phyloP scores from a whole-genome alignment of 2,888 invertebrate species.

The Isoperla grammatica region DNA sequence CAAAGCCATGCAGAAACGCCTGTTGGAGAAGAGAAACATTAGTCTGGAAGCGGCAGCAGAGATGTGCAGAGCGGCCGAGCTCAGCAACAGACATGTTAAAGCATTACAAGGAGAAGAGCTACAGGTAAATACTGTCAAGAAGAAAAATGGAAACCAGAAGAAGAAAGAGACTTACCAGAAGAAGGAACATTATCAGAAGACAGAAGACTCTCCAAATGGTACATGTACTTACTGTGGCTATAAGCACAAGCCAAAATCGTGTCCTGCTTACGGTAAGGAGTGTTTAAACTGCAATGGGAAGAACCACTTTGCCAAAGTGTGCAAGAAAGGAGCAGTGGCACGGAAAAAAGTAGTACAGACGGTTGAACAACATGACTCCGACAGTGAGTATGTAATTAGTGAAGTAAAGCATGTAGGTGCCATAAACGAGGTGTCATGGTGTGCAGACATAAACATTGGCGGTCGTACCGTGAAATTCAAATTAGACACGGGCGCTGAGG shows the following conservation, averaged over 20 bases:
- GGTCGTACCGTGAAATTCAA: background rate
- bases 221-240: background rate
- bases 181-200: no score
- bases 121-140: no score
- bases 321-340: background rate
- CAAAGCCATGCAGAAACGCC: background rate
- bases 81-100: background rate
- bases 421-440: background rate
- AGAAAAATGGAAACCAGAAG: no score
- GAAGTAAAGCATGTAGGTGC: background rate
- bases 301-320: background rate
- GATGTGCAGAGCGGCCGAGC: background rate
- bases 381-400: background rate
- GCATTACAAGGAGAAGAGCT: no score
- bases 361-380: background rate
- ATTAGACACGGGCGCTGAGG: conserved; percentile 2
- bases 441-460: background rate
- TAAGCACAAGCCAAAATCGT: background rate
- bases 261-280: background rate
- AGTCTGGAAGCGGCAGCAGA: background rate
- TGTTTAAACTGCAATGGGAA: background rate
- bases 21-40: background rate
- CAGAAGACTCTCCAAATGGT: background rate
- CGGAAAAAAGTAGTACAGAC: no score
- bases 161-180: background rate